These are phyloP conservation scores for Sinella curviseta DNA, from an alignment of 1,140 invertebrate species.

Conservation along the genomic window DNA sequence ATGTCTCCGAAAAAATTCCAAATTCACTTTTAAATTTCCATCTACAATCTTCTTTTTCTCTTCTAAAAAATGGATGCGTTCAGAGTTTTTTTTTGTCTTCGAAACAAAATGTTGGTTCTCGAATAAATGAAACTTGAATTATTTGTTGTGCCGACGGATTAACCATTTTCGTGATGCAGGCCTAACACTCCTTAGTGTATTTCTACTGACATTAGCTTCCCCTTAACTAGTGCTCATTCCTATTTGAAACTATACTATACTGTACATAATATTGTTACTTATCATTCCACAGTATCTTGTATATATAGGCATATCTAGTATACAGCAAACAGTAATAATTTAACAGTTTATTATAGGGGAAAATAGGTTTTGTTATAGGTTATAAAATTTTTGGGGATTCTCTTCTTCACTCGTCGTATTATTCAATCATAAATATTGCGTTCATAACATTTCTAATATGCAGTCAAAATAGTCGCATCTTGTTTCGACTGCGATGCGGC, in stretches of 20 bases:
- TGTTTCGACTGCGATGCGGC: background rate
- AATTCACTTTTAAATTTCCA: background rate
- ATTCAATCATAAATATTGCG: conserved; percentile 8
- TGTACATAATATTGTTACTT: background rate
- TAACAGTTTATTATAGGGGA: conserved; percentile 8
- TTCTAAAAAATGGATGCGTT: background rate
- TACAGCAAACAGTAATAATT: background rate
- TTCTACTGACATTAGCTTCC: background rate
- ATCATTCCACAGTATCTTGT: background rate
- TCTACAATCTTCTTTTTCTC: background rate
- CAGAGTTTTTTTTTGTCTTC: too few relatives aligned
- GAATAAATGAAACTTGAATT: background rate
- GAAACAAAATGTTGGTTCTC: background rate
- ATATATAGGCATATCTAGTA: background rate
- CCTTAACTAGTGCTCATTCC: background rate
- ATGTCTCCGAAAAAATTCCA: background rate
- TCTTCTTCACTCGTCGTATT: background rate
- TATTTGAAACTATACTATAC: too few relatives aligned
- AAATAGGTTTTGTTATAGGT: background rate
- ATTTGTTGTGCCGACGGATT: background rate
- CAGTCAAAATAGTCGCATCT: too few relatives aligned
- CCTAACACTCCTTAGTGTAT: too few relatives aligned
- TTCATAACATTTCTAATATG: background rate
- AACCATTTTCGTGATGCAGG: background rate
- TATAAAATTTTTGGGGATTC: conserved; percentile 9